A percentile compares a stretch with the other conserved stretches of the same genome.
Evolutionary conservation across 2,888 invertebrate genomes (phyloP).

Genomic region (Colostygia pectinataria): DNA sequence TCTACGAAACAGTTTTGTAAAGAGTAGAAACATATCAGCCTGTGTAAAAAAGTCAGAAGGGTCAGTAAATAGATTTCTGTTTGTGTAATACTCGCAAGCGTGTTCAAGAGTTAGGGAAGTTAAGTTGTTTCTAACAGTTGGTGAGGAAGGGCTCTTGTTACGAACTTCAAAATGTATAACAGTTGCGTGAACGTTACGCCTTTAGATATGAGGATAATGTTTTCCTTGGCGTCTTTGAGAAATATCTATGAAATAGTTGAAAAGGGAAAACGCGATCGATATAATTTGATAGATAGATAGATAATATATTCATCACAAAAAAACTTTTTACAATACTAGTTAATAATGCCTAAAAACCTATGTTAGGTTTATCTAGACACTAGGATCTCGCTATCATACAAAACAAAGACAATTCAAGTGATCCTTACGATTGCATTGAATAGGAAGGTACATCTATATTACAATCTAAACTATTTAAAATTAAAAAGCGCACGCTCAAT

Average conservation of each 20-base stretch:
- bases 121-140: slow-evolving; percentile 32
- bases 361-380: too few relatives aligned
- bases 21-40: background rate
- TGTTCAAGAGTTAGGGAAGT: slow-evolving; percentile 41
- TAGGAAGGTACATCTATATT: too few relatives aligned
- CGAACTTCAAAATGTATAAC: slow-evolving; percentile 29
- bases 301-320: too few relatives aligned
- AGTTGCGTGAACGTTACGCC: slow-evolving; percentile 9
- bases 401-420: too few relatives aligned
- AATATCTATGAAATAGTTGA: background rate
- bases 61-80: slow-evolving; percentile 50
- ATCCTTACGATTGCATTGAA: too few relatives aligned
- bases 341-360: too few relatives aligned
- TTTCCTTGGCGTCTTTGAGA: background rate
- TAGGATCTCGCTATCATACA: too few relatives aligned
- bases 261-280: background rate
- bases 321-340: too few relatives aligned
- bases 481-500: too few relatives aligned
- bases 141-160: slow-evolving; percentile 24
- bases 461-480: too few relatives aligned
- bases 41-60: slow-evolving; percentile 33
- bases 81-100: slow-evolving; percentile 47
- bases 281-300: too few relatives aligned
- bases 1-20: too few relatives aligned
- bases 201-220: background rate